Conservation (phyloP, 2,113 vertebrate genomes). For the Channa maculata region DNA sequence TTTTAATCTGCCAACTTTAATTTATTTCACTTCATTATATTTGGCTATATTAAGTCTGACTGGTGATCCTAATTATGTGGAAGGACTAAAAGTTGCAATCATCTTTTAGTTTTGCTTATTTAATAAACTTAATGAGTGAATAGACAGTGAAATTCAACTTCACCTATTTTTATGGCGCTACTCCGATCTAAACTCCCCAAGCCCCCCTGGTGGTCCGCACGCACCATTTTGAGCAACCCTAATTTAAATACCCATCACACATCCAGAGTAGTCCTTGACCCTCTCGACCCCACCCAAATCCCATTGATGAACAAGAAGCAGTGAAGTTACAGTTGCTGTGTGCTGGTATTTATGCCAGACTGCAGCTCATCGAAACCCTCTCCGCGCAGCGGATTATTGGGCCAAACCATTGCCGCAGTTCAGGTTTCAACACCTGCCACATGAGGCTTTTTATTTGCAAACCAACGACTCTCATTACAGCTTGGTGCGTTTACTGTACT, state of each 20-base stretch:
- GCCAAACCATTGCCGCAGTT: slow-evolving; percentile 80
- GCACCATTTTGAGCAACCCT: slow-evolving; percentile 15
- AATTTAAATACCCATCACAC: slow-evolving; percentile 5
- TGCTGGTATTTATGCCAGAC: slow-evolving; percentile 78
- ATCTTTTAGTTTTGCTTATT: background rate
- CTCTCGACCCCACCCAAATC: slow-evolving; percentile 49
- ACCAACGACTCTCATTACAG: background rate
- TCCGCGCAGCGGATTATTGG: slow-evolving; percentile 79
- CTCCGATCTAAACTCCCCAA: background rate
- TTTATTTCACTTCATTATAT: no score
- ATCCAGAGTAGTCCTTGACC: slow-evolving; percentile 46
- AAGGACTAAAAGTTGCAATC: background rate
- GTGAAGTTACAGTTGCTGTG: slow-evolving; percentile 66
- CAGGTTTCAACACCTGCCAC: slow-evolving; percentile 80
- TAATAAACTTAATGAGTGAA: no score
- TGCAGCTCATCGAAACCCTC: slow-evolving; percentile 77
- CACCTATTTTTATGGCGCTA: background rate
- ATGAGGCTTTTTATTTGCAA: slow-evolving; percentile 40
- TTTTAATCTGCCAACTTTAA: background rate
- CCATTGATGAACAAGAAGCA: slow-evolving; percentile 29
- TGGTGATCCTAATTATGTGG: background rate
- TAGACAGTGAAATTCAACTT: background rate
- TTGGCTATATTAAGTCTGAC: no score
- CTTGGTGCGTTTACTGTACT: background rate
- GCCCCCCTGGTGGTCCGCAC: slow-evolving; percentile 9